Evolutionary conservation across 2,888 invertebrate species (phyloP).

Genomic region (Drosophila multiciliata): DNA sequence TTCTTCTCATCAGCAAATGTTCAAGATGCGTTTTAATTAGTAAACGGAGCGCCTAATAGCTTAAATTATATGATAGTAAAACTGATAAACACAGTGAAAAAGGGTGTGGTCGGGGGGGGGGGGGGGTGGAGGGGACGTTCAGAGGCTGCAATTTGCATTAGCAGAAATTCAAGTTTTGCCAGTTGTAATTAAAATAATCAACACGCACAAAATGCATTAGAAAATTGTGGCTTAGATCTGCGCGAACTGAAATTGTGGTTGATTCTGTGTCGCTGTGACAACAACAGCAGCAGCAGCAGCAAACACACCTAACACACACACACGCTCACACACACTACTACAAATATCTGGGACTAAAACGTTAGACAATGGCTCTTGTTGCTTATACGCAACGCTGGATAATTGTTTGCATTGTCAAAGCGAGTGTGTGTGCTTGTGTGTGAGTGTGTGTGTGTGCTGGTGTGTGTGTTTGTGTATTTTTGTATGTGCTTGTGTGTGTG

Average conservation of each 20-base stretch:
- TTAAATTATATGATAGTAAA: conserved; percentile 52
- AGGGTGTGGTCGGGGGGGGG: background rate
- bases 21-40: conserved; percentile 70
- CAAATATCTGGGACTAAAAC: conserved; percentile 30
- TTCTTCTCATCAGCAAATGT: conserved; percentile 65
- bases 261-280: conserved; percentile 37
- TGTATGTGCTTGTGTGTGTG: conserved; percentile 3
- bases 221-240: conserved; percentile 61
- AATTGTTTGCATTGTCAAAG: conserved; percentile 63
- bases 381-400: conserved; percentile 74
- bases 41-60: conserved; percentile 67
- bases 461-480: conserved; percentile 17
- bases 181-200: conserved; percentile 78
- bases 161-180: conserved; percentile 61
- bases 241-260: conserved; percentile 29
- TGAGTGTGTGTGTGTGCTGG: conserved; percentile 1
- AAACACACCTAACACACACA: background rate
- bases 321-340: conserved; percentile 5
- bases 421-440: conserved; percentile 12
- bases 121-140: background rate
- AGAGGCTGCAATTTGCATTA: conserved; percentile 62
- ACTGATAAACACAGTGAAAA: background rate
- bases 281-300: conserved; percentile 34
- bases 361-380: conserved; percentile 60
- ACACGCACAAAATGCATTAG: conserved; percentile 80